These are phyloP conservation scores for Ursus arctos DNA, from an alignment of 2,113 vertebrate species.

Conservation along the genomic window DNA sequence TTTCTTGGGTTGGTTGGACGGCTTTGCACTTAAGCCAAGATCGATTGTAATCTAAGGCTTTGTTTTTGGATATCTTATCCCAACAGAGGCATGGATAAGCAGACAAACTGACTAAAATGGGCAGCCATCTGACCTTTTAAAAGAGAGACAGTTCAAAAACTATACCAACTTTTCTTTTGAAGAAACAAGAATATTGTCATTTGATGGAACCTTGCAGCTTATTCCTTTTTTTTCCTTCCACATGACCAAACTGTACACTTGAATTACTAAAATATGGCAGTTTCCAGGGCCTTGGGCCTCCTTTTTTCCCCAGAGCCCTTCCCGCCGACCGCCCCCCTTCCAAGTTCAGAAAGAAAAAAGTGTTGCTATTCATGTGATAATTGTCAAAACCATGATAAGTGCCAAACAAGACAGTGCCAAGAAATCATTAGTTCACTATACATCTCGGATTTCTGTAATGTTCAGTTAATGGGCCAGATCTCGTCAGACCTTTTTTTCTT, in stretches of 20 bases:
- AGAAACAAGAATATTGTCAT: conserved; percentile 76
- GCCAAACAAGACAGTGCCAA: conserved; percentile 82
- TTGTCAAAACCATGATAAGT: conserved; percentile 83
- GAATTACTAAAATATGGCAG: conserved; percentile 80
- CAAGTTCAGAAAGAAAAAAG: conserved; percentile 84
- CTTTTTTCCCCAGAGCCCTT: not conserved
- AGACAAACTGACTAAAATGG: conserved; percentile 81
- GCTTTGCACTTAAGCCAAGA: conserved; percentile 83
- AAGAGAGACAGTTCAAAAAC: conserved; percentile 81
- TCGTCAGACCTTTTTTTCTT: conserved; percentile 71
- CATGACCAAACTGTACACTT: conserved; percentile 63
- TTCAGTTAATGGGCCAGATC: conserved; percentile 84
- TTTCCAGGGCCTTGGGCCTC: conserved; percentile 68
- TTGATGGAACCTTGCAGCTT: conserved; percentile 53
- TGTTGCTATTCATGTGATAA: conserved; percentile 84
- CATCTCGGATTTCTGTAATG: conserved; percentile 81
- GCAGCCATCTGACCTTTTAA: conserved; percentile 75
- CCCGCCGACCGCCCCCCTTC: not conserved
- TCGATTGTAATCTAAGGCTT: conserved; percentile 84
- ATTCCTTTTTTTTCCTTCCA: conserved; percentile 76
- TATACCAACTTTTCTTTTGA: conserved; percentile 72
- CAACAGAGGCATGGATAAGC: conserved; percentile 82
- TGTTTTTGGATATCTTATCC: conserved; percentile 87
- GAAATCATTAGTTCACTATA: conserved; percentile 87
- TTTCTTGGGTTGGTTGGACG: conserved; percentile 79